These are phyloP conservation scores for Fundulus diaphanus DNA, from an alignment of 2,797 vertebrate species.

Conservation along the genomic window DNA sequence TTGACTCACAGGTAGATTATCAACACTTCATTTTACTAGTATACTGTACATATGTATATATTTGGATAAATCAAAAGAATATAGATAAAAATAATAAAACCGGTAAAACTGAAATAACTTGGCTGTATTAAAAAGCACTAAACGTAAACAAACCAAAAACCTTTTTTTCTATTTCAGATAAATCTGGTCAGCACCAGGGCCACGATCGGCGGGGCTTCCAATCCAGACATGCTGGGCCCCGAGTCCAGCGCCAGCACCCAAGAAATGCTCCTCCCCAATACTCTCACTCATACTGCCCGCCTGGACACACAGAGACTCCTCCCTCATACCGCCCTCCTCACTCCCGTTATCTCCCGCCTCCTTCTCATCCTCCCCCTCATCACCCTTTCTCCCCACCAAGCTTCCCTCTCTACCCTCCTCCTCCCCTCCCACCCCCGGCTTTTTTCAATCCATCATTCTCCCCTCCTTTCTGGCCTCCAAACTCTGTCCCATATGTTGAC, in stretches of 20 bases:
- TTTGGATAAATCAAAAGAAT: neutral
- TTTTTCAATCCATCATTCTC: slow-evolving; percentile 60
- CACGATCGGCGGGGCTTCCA: slow-evolving; percentile 13
- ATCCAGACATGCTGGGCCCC: slow-evolving; percentile 23
- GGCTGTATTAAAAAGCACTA: neutral
- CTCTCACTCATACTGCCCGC: slow-evolving; percentile 10
- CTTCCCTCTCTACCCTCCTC: slow-evolving; percentile 54
- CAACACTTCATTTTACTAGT: neutral
- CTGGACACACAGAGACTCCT: slow-evolving; percentile 8
- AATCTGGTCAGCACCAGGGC: slow-evolving; percentile 14
- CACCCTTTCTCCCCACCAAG: slow-evolving; percentile 39
- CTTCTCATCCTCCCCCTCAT: slow-evolving; percentile 18
- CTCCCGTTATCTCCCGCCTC: slow-evolving; percentile 47
- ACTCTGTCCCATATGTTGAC: slow-evolving; percentile 44
- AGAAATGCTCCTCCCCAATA: slow-evolving; percentile 15
- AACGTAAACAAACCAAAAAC: neutral
- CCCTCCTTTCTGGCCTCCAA: slow-evolving; percentile 45
- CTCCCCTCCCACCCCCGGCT: slow-evolving; percentile 34
- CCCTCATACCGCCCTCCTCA: slow-evolving; percentile 45
- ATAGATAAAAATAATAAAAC: neutral
- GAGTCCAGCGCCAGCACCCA: slow-evolving; percentile 43
- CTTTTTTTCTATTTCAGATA: slow-evolving; percentile 29
- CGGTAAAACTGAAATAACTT: no score
- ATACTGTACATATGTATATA: no score
- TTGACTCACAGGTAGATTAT: no score